Percentiles rank a stretch among this genome's conserved stretches.
Evolutionary conservation across 2,797 vertebrate species (phyloP).

Genomic region (Malurus splendens): DNA sequence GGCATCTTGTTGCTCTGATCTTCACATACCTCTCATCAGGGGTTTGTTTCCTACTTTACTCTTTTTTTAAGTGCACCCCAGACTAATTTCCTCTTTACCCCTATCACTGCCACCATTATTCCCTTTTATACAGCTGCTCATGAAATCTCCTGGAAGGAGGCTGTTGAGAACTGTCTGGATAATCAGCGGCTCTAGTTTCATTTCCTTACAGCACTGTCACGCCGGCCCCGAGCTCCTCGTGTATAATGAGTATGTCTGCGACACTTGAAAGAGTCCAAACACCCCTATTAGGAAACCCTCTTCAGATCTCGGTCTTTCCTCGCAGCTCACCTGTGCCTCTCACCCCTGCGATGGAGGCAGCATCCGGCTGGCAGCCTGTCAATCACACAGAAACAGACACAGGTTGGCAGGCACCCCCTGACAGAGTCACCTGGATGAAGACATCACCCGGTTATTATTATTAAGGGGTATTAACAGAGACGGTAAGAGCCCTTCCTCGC

Average conservation of each 20-base stretch:
- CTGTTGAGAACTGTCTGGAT: conserved; percentile 45
- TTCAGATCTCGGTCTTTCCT: conserved; percentile 42
- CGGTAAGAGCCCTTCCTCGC: not conserved
- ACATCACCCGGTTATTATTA: conserved; percentile 31
- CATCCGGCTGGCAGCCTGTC: conserved; percentile 53
- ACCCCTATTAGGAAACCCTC: conserved; percentile 32
- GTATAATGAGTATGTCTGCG: conserved; percentile 41
- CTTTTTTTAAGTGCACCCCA: conserved; percentile 19
- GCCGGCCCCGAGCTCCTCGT: conserved; percentile 17
- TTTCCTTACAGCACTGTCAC: conserved; percentile 20
- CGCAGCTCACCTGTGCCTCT: conserved; percentile 53
- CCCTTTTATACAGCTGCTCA: not conserved
- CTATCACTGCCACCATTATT: not conserved
- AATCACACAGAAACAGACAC: conserved; percentile 14
- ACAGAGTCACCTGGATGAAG: conserved; percentile 31
- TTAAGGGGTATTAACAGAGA: conserved; percentile 17
- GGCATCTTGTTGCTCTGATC: not conserved
- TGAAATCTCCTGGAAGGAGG: conserved; percentile 39
- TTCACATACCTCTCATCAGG: not conserved
- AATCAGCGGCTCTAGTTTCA: conserved; percentile 45
- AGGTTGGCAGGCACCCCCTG: conserved; percentile 20
- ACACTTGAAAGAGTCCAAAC: conserved; percentile 45
- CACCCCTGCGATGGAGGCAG: not conserved
- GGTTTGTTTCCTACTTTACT: conserved; percentile 35
- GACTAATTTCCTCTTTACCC: conserved; percentile 47